phyloP scores from a whole-genome alignment of 2,113 vertebrate species.

The Cacatua alba region DNA sequence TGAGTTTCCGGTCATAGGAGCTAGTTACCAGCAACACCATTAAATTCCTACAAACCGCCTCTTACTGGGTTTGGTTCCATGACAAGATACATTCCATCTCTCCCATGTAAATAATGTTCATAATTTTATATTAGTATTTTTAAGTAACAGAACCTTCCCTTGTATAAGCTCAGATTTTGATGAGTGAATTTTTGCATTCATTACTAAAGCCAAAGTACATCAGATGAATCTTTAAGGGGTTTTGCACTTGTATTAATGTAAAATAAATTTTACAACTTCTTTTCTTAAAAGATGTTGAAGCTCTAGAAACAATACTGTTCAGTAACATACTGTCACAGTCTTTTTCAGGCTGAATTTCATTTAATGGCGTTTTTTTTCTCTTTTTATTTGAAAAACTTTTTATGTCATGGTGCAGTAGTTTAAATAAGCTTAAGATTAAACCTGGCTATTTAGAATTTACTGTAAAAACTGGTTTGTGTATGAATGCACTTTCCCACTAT shows the following conservation, averaged over 20 bases:
- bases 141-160: constrained; percentile 38
- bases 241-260: constrained; percentile 16
- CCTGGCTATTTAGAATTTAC: constrained; percentile 17
- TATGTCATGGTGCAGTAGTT: constrained; percentile 32
- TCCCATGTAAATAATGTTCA: constrained; percentile 64
- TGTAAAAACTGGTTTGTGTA: not conserved
- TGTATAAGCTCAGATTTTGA: constrained; percentile 51
- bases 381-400: not conserved
- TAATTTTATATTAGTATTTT: constrained; percentile 66
- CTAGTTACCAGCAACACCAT: not conserved
- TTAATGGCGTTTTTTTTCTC: not conserved
- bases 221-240: not conserved
- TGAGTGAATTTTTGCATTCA: constrained; percentile 31
- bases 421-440: constrained; percentile 44
- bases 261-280: constrained; percentile 28
- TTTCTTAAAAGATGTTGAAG: constrained; percentile 36
- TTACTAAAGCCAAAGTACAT: not conserved
- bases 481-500: not conserved
- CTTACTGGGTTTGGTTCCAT: not conserved
- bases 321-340: not conserved
- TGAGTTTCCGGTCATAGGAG: not conserved
- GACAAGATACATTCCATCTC: not conserved
- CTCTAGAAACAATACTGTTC: constrained; percentile 1
- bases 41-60: not conserved
- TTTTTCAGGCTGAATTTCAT: constrained; percentile 31